Percentiles rank a stretch among this genome's conserved stretches.
Evolutionary conservation across 2,888 invertebrate species (phyloP).

Genomic region (Chalcis sispes): DNA sequence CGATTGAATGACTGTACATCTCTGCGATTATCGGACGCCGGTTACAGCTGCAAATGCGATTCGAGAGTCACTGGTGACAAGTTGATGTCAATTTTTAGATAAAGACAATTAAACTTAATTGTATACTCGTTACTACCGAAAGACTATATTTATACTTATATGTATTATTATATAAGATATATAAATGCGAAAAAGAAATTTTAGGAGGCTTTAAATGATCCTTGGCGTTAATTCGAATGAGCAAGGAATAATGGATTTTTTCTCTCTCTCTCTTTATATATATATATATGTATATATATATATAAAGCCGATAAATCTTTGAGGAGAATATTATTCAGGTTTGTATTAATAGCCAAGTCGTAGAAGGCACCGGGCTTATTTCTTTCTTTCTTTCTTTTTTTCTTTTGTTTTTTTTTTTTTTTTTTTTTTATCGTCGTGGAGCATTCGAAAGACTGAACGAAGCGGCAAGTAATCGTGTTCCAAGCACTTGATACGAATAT

Average conservation of each 20-base stretch:
- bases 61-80: conserved; percentile 13
- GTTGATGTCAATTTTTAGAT: conserved; percentile 16
- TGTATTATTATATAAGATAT: too few relatives aligned
- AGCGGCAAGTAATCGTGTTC: conserved; percentile 38
- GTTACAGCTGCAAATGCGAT: conserved; percentile 31
- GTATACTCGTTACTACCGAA: conserved; percentile 38
- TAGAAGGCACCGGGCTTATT: conserved; percentile 43
- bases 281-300: too few relatives aligned
- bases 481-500: conserved; percentile 38
- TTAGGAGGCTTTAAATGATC: conserved; percentile 45
- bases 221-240: conserved; percentile 32
- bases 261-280: too few relatives aligned
- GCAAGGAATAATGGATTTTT: conserved; percentile 24
- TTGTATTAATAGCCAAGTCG: conserved; percentile 29
- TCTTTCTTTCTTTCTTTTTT: background rate
- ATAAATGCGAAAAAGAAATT: conserved; percentile 53
- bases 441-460: conserved; percentile 41
- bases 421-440: conserved; percentile 21
- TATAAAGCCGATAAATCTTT: conserved; percentile 7
- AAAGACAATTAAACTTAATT: conserved; percentile 26
- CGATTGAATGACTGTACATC: conserved; percentile 24
- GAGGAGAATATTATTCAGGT: conserved; percentile 22
- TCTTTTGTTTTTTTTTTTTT: conserved; percentile 15
- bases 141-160: too few relatives aligned
- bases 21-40: too few relatives aligned